phyloP scores from a whole-genome alignment of 2,797 vertebrate genomes.

The Myotis pilosus region DNA sequence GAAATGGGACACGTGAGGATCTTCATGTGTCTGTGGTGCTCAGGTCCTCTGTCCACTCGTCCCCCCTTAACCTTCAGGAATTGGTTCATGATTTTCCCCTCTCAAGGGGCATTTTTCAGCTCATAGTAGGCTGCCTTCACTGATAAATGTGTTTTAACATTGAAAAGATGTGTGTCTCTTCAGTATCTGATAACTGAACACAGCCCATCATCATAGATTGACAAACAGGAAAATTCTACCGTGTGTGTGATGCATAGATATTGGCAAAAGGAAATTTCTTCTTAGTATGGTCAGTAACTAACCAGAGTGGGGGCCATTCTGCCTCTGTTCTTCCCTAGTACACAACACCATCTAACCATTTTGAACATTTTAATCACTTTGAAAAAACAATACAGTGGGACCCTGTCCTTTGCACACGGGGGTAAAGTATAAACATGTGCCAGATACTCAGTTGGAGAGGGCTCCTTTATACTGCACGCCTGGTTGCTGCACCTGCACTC shows the following conservation, averaged over 20 bases:
- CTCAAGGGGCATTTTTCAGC: neutral
- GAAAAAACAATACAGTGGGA: neutral
- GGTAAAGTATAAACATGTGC: neutral
- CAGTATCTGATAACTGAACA: neutral
- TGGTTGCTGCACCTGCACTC: neutral
- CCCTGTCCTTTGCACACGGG: neutral
- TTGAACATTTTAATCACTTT: neutral
- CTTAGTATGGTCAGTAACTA: neutral
- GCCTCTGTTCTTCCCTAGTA: neutral
- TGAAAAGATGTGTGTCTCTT: neutral
- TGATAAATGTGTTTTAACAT: neutral
- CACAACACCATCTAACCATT: neutral
- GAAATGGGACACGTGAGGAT: neutral
- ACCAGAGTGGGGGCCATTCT: neutral
- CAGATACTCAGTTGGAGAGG: neutral
- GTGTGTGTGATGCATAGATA: neutral
- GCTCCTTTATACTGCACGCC: neutral
- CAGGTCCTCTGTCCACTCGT: neutral
- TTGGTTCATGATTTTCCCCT: neutral
- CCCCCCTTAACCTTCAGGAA: neutral
- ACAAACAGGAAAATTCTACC: neutral
- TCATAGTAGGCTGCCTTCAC: neutral
- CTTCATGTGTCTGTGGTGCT: neutral
- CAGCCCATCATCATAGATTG: neutral
- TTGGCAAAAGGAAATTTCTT: neutral